phyloP scores from a whole-genome alignment of 2,888 invertebrate genomes.

The Dynastes hyllus region DNA sequence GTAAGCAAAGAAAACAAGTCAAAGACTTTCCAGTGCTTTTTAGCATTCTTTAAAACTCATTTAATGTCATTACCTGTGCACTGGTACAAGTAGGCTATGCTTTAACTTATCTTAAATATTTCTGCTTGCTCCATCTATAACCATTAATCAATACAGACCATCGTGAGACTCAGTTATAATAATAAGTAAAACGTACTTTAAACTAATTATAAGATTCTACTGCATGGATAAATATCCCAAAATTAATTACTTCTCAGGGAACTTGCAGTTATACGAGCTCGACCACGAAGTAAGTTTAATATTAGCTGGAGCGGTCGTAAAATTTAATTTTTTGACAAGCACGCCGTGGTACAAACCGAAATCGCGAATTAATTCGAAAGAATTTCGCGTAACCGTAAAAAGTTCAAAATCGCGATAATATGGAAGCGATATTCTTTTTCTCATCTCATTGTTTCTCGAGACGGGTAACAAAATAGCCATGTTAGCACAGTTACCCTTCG shows the following conservation, averaged over 20 bases:
- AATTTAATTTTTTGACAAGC: slow-evolving; percentile 41
- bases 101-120: too few species aligned
- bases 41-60: too few species aligned
- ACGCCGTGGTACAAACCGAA: slow-evolving; percentile 13
- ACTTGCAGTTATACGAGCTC: slow-evolving; percentile 28
- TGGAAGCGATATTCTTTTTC: slow-evolving; percentile 43
- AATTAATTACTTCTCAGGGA: slow-evolving; percentile 32
- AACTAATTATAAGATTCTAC: slow-evolving; percentile 30
- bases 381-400: slow-evolving; percentile 32
- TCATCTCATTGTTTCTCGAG: slow-evolving; percentile 41
- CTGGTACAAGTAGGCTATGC: too few species aligned
- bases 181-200: slow-evolving; percentile 7
- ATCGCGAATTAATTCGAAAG: slow-evolving; percentile 31
- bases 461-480: slow-evolving; percentile 38
- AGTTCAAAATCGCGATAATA: slow-evolving; percentile 35
- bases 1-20: too few species aligned
- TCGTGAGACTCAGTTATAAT: background rate
- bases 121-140: background rate
- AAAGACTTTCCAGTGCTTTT: too few species aligned
- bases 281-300: slow-evolving; percentile 35
- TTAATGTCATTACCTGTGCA: too few species aligned
- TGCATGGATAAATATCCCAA: slow-evolving; percentile 28
- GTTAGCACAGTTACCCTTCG: slow-evolving; percentile 41
- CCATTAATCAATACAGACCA: background rate
- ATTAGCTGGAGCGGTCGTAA: slow-evolving; percentile 29